These are phyloP conservation scores for Planococcus citri DNA, from an alignment of 1,140 invertebrate genomes.

Conservation along the genomic window DNA sequence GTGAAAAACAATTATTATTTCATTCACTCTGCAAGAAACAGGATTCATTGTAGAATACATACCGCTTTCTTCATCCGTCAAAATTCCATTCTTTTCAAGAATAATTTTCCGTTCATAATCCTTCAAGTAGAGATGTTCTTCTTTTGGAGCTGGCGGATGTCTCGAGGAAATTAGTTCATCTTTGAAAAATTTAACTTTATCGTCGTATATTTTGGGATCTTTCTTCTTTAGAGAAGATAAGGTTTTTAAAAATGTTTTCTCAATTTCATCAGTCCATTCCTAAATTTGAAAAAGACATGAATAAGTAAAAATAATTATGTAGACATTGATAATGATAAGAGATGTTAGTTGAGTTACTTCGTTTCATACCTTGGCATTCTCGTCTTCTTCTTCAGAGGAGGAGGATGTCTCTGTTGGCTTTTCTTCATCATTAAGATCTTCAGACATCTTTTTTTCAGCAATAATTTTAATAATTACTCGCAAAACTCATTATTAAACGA, in stretches of 20 bases:
- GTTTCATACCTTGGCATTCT: constrained; percentile 23
- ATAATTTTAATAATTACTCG: too few relatives aligned
- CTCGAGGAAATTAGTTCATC: constrained; percentile 29
- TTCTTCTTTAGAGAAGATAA: constrained; percentile 72
- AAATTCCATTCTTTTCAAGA: constrained; percentile 50
- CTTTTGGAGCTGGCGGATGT: constrained; percentile 28
- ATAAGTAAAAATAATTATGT: background rate
- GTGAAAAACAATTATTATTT: background rate
- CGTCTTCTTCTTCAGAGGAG: constrained; percentile 25
- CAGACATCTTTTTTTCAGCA: background rate
- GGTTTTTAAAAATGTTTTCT: constrained; percentile 76
- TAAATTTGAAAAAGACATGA: constrained; percentile 23
- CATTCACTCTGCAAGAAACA: background rate
- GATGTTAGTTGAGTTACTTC: background rate
- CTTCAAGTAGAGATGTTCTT: constrained; percentile 46
- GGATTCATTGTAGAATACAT: too few relatives aligned
- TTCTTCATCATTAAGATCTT: background rate
- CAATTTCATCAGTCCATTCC: constrained; percentile 47
- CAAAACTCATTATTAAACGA: too few relatives aligned
- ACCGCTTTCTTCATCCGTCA: constrained; percentile 39
- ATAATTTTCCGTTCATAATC: constrained; percentile 71
- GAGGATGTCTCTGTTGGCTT: constrained; percentile 3
- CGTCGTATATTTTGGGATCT: constrained; percentile 77
- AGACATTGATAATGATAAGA: background rate
- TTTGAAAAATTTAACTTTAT: constrained; percentile 59